Evolutionary conservation across 2,888 invertebrate species (phyloP).

Genomic region (Pelosia muscerda): DNA sequence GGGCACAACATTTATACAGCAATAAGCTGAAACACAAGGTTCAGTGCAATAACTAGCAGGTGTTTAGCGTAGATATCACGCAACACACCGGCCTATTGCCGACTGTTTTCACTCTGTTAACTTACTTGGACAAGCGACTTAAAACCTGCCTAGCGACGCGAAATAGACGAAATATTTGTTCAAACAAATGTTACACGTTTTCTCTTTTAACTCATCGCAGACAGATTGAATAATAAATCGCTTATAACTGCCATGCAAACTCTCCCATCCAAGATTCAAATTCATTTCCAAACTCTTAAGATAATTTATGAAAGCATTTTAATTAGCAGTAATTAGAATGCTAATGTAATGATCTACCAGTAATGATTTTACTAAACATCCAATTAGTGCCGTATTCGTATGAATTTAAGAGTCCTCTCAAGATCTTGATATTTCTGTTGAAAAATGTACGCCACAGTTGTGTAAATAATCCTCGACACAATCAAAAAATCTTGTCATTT

Average conservation of each 20-base stretch:
- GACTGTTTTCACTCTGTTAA: slow-evolving; percentile 76
- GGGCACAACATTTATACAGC: slow-evolving; percentile 58
- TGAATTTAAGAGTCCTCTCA: slow-evolving; percentile 12
- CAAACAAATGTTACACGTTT: slow-evolving; percentile 74
- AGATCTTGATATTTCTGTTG: slow-evolving; percentile 21
- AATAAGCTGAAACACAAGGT: slow-evolving; percentile 68
- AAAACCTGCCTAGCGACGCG: slow-evolving; percentile 72
- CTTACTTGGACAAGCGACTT: slow-evolving; percentile 66
- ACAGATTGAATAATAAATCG: slow-evolving; percentile 57
- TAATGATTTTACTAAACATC: slow-evolving; percentile 16
- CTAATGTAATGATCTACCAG: slow-evolving; percentile 11
- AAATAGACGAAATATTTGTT: slow-evolving; percentile 79
- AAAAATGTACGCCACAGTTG: slow-evolving; percentile 34
- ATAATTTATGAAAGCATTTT: slow-evolving; percentile 10
- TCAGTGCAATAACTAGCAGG: slow-evolving; percentile 69
- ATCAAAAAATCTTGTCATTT: slow-evolving; percentile 49
- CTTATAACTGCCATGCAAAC: slow-evolving; percentile 26
- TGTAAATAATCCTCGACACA: slow-evolving; percentile 35
- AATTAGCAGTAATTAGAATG: slow-evolving; percentile 14
- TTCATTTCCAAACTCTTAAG: slow-evolving; percentile 11
- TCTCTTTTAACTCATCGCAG: slow-evolving; percentile 68
- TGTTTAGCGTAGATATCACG: slow-evolving; percentile 74
- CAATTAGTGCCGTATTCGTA: slow-evolving; percentile 17
- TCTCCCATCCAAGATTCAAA: slow-evolving; percentile 13
- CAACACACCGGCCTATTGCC: slow-evolving; percentile 65